Evolutionary conservation across 2,888 invertebrate species (phyloP).

Genomic region (Selenia dentaria): DNA sequence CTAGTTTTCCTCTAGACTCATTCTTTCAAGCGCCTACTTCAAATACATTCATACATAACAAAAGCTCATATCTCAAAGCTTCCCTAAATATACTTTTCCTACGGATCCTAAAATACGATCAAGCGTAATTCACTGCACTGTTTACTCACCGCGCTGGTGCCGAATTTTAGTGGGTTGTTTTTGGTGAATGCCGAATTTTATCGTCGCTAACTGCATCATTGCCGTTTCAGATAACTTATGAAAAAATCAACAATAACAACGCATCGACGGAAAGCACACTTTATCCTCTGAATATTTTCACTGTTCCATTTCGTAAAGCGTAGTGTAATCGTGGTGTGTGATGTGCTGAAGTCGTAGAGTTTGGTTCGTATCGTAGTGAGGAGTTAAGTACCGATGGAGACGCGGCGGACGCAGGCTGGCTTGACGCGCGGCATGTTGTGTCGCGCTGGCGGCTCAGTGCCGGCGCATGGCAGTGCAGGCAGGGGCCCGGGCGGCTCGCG

Average conservation of each 20-base stretch:
- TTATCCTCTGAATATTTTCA: constrained; percentile 49
- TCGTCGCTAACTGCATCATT: constrained; percentile 87
- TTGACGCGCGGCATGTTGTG: constrained; percentile 81
- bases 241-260: constrained; percentile 28
- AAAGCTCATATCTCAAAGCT: constrained; percentile 13
- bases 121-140: constrained; percentile 69
- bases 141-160: constrained; percentile 79
- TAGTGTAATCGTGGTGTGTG: constrained; percentile 43
- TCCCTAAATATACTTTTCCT: constrained; percentile 6
- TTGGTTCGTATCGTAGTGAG: constrained; percentile 42
- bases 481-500: constrained; percentile 39
- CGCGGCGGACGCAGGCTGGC: constrained; percentile 82
- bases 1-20: too few relatives aligned
- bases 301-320: constrained; percentile 47
- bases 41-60: too few relatives aligned
- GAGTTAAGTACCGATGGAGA: constrained; percentile 81
- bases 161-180: constrained; percentile 80
- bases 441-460: constrained; percentile 66
- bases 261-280: constrained; percentile 30
- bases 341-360: constrained; percentile 57
- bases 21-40: too few relatives aligned
- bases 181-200: constrained; percentile 86
- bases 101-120: constrained; percentile 15
- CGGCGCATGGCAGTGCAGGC: constrained; percentile 72
- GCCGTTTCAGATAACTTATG: constrained; percentile 48